Evolutionary conservation across 2,888 invertebrate genomes (phyloP).

Genomic region (Lasioglossum marginatum): DNA sequence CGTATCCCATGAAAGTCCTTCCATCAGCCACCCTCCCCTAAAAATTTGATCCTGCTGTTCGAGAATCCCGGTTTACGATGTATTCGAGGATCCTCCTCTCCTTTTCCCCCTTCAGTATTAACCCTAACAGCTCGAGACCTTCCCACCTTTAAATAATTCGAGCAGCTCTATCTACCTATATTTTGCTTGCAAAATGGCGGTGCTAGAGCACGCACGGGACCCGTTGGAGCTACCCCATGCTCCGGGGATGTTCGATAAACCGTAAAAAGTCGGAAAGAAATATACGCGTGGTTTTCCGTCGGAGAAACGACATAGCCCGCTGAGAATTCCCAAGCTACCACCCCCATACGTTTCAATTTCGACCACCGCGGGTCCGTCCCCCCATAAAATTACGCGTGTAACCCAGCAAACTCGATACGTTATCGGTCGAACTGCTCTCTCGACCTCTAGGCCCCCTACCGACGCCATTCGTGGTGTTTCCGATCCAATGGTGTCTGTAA

Average conservation of each 20-base stretch:
- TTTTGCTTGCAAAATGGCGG: neutral
- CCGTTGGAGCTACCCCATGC: neutral
- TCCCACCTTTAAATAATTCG: neutral
- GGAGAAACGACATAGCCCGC: neutral
- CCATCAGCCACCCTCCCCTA: neutral
- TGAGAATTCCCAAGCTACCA: neutral
- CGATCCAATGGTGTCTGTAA: neutral
- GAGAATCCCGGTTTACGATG: neutral
- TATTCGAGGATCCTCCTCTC: neutral
- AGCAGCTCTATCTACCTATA: neutral
- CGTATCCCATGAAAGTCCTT: neutral
- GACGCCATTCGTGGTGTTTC: neutral
- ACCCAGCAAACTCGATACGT: neutral
- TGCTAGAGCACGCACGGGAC: neutral
- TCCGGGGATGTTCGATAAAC: neutral
- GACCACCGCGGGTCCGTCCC: neutral
- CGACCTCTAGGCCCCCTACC: neutral
- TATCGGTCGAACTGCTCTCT: neutral
- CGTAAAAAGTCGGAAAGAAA: neutral
- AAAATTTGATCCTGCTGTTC: neutral
- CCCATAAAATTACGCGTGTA: neutral
- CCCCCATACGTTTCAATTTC: conserved; percentile 10
- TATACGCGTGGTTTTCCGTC: neutral
- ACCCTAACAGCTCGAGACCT: neutral
- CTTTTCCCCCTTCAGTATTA: neutral